phyloP scores from a whole-genome alignment of 1,140 invertebrate species.

The Drosophila truncata region DNA sequence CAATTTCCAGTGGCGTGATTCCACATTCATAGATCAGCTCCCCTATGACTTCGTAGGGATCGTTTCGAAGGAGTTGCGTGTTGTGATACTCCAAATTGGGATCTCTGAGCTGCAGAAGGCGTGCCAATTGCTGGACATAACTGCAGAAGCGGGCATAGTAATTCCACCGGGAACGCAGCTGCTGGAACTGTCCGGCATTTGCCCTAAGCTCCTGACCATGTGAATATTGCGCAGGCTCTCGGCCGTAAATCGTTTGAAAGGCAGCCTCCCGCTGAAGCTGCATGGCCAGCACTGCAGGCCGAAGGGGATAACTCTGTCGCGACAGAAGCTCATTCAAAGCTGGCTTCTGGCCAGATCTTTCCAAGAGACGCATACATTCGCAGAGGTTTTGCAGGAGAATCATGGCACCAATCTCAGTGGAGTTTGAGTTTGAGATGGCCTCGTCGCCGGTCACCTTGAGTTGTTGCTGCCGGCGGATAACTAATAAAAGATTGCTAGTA shows the following conservation, averaged over 20 bases:
- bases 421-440: neutral
- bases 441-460: slow-evolving; percentile 36
- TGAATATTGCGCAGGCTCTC: slow-evolving; percentile 46
- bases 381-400: slow-evolving; percentile 71
- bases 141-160: slow-evolving; percentile 85
- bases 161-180: slow-evolving; percentile 68
- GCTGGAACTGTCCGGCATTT: slow-evolving; percentile 55
- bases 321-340: slow-evolving; percentile 57
- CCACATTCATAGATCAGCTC: slow-evolving; percentile 87
- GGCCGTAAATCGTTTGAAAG: slow-evolving; percentile 54
- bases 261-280: slow-evolving; percentile 66
- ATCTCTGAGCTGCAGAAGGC: slow-evolving; percentile 84
- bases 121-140: slow-evolving; percentile 85
- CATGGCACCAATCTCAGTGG: slow-evolving; percentile 65
- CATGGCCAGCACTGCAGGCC: slow-evolving; percentile 51
- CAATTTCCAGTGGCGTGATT: slow-evolving; percentile 87
- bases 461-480: slow-evolving; percentile 75
- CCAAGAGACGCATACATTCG: slow-evolving; percentile 72
- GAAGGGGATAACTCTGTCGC: slow-evolving; percentile 60
- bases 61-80: slow-evolving; percentile 81
- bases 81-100: slow-evolving; percentile 85
- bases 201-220: slow-evolving; percentile 55
- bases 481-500: slow-evolving; percentile 68
- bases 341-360: slow-evolving; percentile 39
- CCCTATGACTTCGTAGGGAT: slow-evolving; percentile 86